phyloP scores from a whole-genome alignment of 2,888 invertebrate species.

The Rhingia campestris region DNA sequence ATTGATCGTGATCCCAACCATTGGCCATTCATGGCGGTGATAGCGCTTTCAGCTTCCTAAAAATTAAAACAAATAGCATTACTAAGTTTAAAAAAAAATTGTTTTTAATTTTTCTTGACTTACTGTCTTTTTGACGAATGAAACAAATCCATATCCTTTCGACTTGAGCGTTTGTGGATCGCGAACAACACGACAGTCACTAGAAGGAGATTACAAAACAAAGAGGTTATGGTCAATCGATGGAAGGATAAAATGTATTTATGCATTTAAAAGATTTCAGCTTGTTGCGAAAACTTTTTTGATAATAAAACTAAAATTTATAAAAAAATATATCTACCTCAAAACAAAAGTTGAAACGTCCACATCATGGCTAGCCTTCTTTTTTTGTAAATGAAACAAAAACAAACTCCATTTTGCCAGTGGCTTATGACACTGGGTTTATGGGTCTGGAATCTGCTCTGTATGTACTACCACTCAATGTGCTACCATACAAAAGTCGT shows the following conservation, averaged over 20 bases:
- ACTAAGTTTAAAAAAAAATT: neutral
- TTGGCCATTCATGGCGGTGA: constrained; percentile 99
- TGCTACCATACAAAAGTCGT: constrained; percentile 50
- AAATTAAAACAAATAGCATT: constrained; percentile 75
- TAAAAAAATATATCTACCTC: constrained; percentile 39
- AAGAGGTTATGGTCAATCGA: neutral
- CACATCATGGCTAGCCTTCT: neutral
- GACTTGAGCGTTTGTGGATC: constrained; percentile 99
- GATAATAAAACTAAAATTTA: constrained; percentile 23
- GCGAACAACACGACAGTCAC: constrained; percentile 98
- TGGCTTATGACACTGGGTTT: constrained; percentile 51
- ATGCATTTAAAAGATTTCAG: neutral
- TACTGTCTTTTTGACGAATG: constrained; percentile 98
- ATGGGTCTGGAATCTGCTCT: constrained; percentile 46
- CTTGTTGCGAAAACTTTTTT: neutral
- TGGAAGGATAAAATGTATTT: neutral
- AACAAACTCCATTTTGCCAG: constrained; percentile 40
- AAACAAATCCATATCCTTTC: constrained; percentile 99
- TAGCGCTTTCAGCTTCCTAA: constrained; percentile 99
- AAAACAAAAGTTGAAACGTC: too few relatives aligned
- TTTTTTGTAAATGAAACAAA: constrained; percentile 18
- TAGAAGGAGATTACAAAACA: constrained; percentile 83
- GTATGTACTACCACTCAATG: constrained; percentile 28
- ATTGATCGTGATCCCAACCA: constrained; percentile 99
- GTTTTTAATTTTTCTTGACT: constrained; percentile 82